These are phyloP conservation scores for Cossypha dichroa DNA, from an alignment of 2,797 vertebrate species.

Conservation along the genomic window DNA sequence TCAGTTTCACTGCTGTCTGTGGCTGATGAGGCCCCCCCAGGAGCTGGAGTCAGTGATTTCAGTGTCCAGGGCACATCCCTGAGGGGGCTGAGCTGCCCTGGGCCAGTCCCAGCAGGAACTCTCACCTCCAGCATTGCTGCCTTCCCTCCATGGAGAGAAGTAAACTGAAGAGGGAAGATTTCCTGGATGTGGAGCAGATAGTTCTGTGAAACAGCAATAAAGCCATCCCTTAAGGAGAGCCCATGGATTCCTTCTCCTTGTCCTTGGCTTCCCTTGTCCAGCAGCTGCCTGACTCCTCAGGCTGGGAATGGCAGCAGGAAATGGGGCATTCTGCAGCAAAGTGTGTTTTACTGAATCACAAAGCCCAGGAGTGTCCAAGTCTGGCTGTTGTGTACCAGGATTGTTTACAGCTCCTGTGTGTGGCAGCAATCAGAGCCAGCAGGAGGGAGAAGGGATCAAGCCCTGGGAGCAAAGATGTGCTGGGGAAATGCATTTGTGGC, in stretches of 20 bases:
- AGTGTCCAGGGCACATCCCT: not conserved
- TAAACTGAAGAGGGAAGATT: not conserved
- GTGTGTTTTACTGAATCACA: not conserved
- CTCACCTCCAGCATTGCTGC: not conserved
- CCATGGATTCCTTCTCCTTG: not conserved
- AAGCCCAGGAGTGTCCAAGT: rapidly evolving
- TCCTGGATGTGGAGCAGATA: not conserved
- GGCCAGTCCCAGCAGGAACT: not conserved
- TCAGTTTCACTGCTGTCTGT: not conserved
- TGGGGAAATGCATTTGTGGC: not conserved
- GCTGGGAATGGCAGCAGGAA: not conserved
- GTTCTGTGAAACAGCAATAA: not conserved
- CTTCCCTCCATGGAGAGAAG: not conserved
- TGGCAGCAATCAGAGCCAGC: not conserved
- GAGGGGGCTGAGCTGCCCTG: not conserved
- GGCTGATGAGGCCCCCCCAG: rapidly evolving
- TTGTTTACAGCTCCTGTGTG: not conserved
- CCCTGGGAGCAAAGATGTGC: not conserved
- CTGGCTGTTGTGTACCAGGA: rapidly evolving
- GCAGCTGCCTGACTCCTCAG: not conserved
- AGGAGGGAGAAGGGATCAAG: rapidly evolving
- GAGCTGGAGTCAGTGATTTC: not conserved
- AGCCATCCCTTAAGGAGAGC: not conserved
- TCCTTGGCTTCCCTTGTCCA: not conserved
- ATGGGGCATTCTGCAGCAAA: not conserved